Percentiles rank a stretch among this genome's conserved stretches.
Conservation (phyloP, 2,113 vertebrate species). For the Syrmaticus mikado region DNA sequence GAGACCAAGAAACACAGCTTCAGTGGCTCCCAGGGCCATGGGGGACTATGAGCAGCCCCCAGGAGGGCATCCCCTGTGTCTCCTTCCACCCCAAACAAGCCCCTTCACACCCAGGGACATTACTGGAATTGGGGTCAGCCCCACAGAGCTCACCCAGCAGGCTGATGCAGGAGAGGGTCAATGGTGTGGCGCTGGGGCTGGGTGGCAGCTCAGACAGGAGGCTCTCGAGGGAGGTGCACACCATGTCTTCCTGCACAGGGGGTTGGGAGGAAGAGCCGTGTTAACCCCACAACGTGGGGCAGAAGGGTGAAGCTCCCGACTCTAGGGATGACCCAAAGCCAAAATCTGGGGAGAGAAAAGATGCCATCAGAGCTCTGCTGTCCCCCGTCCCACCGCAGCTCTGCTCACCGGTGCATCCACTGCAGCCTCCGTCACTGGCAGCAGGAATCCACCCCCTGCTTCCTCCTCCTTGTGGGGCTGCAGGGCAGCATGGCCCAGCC, state of each 20-base stretch:
- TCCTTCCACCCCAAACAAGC: too few species aligned
- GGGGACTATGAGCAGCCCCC: too few species aligned
- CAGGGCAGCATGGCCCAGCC: slow-evolving; percentile 79
- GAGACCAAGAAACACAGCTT: not conserved
- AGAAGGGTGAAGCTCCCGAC: too few species aligned
- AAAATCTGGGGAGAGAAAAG: too few species aligned
- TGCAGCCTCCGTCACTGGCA: not conserved
- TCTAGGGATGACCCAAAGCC: too few species aligned
- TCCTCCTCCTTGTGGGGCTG: slow-evolving; percentile 50
- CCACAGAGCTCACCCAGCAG: slow-evolving; percentile 75
- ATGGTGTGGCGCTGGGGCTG: slow-evolving; percentile 11
- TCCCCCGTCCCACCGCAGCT: rapidly evolving
- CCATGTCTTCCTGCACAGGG: slow-evolving; percentile 64
- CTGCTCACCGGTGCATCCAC: slow-evolving; percentile 72
- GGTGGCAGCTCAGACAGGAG: not conserved
- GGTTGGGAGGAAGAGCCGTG: not conserved
- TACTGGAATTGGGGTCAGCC: too few species aligned
- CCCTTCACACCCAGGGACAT: not conserved
- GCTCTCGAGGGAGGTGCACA: slow-evolving; percentile 73
- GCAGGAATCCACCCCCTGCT: not conserved
- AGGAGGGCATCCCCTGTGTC: too few species aligned
- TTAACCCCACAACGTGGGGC: not conserved
- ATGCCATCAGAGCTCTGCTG: too few species aligned
- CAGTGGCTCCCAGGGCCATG: not conserved
- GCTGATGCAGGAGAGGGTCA: slow-evolving; percentile 83